Evolutionary conservation across 2,888 invertebrate species (phyloP).

Genomic region (Loripinus fragilis): DNA sequence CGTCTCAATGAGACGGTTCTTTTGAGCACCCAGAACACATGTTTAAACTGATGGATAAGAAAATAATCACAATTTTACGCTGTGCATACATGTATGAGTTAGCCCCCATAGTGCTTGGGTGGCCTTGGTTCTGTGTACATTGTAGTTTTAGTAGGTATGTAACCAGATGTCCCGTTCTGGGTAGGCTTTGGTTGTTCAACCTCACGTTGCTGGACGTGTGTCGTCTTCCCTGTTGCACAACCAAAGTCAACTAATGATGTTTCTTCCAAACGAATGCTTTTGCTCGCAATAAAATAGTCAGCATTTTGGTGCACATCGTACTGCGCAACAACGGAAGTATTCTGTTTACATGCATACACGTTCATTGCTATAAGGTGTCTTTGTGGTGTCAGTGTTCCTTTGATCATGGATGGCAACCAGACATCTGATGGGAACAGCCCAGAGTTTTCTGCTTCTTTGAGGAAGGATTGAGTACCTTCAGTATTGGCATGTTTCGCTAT

Average conservation of each 20-base stretch:
- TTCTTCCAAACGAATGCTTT: background rate
- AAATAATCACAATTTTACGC: too few species aligned
- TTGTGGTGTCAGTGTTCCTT: background rate
- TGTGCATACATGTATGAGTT: too few species aligned
- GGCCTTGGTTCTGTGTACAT: background rate
- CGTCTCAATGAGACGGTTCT: too few species aligned
- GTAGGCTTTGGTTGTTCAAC: background rate
- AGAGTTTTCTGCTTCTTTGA: background rate
- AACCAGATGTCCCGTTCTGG: background rate
- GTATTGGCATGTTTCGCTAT: background rate
- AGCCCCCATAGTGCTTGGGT: slow-evolving; percentile 1
- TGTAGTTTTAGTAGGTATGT: background rate
- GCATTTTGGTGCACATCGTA: background rate
- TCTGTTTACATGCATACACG: background rate
- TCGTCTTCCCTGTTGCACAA: background rate
- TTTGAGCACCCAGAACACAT: too few species aligned
- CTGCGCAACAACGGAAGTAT: background rate
- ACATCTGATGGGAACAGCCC: background rate
- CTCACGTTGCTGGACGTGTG: background rate
- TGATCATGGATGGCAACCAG: background rate
- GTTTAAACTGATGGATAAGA: too few species aligned
- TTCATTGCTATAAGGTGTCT: background rate
- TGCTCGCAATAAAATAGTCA: background rate
- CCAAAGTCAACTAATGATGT: background rate
- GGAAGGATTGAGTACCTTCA: background rate